phyloP scores from a whole-genome alignment of 2,888 invertebrate species.

The Xestia ashworthii region DNA sequence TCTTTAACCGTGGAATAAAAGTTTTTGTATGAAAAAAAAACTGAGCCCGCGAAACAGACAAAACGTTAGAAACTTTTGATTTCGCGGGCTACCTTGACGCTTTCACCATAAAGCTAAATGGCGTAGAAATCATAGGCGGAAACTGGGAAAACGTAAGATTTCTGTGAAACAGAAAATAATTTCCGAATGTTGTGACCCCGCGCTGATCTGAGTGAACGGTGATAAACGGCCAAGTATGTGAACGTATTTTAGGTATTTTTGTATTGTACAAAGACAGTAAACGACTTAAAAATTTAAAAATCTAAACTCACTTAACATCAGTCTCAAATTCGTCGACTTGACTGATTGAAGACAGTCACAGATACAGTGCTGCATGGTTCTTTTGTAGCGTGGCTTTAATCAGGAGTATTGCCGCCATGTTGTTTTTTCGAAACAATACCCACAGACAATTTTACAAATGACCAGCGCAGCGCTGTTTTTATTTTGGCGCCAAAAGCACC shows the following conservation, averaged over 20 bases:
- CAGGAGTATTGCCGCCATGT: not conserved
- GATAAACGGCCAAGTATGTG: conserved; percentile 63
- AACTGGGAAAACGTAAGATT: conserved; percentile 8
- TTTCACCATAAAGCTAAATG: too few species aligned
- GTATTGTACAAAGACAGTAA: conserved; percentile 67
- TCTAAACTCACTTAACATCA: conserved; percentile 84
- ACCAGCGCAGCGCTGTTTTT: not conserved
- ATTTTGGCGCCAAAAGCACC: not conserved
- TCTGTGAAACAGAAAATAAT: conserved; percentile 39
- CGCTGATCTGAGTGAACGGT: conserved; percentile 63
- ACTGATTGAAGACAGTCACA: conserved; percentile 68
- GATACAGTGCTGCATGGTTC: conserved; percentile 28
- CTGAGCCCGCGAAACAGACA: not conserved
- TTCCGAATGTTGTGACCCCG: conserved; percentile 61
- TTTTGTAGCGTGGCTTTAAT: not conserved
- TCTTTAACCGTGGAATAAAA: not conserved
- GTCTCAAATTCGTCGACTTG: conserved; percentile 82
- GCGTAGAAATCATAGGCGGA: not conserved
- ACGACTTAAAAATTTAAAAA: conserved; percentile 75
- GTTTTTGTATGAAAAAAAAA: not conserved
- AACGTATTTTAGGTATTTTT: conserved; percentile 59
- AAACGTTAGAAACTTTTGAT: too few species aligned
- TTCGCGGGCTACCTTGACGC: too few species aligned
- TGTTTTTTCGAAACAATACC: not conserved
- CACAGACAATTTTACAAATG: not conserved